Conservation (phyloP, 2,113 vertebrate species). For the Solenodon paradoxus region DNA sequence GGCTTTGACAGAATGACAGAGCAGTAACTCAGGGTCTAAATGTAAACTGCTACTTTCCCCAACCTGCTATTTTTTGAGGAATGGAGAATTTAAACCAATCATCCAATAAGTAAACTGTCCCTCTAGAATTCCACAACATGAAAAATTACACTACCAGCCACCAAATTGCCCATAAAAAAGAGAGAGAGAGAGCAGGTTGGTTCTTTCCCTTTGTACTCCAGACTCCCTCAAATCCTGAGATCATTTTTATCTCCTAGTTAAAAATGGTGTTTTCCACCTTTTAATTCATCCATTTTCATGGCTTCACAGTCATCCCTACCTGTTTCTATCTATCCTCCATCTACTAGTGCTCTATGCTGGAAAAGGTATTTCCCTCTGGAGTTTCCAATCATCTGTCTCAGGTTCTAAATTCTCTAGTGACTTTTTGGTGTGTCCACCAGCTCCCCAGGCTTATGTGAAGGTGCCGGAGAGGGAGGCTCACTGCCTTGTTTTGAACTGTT, state of each 20-base stretch:
- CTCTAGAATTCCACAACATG: conserved; percentile 36
- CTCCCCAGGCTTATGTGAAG: not conserved
- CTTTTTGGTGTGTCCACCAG: not conserved
- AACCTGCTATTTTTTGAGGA: conserved; percentile 7
- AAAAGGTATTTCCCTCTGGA: not conserved
- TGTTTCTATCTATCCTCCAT: not conserved
- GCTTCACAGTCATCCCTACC: not conserved
- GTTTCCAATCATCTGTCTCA: fast-evolving
- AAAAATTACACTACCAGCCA: conserved; percentile 41
- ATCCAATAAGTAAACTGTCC: conserved; percentile 41
- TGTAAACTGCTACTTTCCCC: conserved; percentile 14
- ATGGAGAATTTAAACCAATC: conserved; percentile 49
- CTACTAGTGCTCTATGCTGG: not conserved
- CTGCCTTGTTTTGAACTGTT: not conserved
- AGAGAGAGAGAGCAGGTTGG: not conserved
- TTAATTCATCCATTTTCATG: not conserved
- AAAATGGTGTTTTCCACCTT: not conserved
- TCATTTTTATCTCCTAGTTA: not conserved
- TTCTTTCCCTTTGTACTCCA: not conserved
- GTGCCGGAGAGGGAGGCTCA: not conserved
- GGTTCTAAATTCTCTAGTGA: not conserved
- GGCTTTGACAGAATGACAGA: conserved; percentile 66
- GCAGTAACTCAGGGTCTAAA: conserved; percentile 39
- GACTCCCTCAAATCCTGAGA: not conserved
- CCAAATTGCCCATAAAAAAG: not conserved